Evolutionary conservation across 1,140 invertebrate species (phyloP).

Genomic region (Tetraneura akinire): DNA sequence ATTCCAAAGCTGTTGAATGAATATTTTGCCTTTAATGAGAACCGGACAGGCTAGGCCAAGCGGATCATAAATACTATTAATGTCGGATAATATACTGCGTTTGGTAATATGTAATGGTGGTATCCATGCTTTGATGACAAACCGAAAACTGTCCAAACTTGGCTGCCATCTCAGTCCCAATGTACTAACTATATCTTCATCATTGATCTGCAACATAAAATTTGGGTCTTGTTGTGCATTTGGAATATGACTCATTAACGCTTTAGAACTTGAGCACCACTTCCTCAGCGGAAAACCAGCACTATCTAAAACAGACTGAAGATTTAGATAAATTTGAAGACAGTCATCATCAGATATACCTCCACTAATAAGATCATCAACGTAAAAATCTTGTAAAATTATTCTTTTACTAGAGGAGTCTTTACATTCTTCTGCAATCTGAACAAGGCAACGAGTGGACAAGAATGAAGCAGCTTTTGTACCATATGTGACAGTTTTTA

Average conservation of each 20-base stretch:
- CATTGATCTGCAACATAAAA: background rate
- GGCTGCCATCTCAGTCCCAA: slow-evolving; percentile 52
- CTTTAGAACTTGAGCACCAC: background rate
- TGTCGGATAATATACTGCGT: slow-evolving; percentile 34
- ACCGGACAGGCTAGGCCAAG: slow-evolving; percentile 59
- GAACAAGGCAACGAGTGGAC: too few species aligned
- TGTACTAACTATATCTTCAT: background rate
- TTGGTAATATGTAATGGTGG: background rate
- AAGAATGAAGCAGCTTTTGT: too few species aligned
- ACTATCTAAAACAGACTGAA: too few species aligned
- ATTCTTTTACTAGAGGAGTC: too few species aligned
- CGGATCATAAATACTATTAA: slow-evolving; percentile 58
- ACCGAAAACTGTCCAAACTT: slow-evolving; percentile 18
- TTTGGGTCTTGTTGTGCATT: background rate
- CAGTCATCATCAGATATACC: background rate
- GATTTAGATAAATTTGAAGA: background rate
- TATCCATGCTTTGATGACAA: background rate
- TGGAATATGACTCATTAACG: background rate
- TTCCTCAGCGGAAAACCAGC: background rate
- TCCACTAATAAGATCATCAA: slow-evolving; percentile 58
- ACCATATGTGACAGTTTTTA: too few species aligned
- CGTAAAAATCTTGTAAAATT: slow-evolving; percentile 60
- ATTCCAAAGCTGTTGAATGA: too few species aligned
- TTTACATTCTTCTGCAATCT: too few species aligned
- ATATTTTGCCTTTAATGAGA: too few species aligned